Percentiles rank a stretch among this genome's conserved stretches.
Evolutionary conservation across 1,140 invertebrate genomes (phyloP).

Genomic region (Ips nitidus): DNA sequence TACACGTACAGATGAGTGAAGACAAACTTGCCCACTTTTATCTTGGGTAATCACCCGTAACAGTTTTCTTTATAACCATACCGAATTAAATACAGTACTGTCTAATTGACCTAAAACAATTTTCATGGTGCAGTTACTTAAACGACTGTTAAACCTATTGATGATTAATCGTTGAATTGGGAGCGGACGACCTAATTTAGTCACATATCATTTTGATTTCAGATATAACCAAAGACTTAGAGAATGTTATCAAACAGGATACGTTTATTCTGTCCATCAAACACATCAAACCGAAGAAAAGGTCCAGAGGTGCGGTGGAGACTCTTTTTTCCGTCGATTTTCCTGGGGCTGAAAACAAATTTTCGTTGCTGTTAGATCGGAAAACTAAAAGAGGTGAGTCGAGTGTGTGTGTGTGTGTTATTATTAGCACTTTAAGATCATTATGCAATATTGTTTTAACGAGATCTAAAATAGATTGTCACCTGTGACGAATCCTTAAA

Average conservation of each 20-base stretch:
- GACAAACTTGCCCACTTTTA: not conserved
- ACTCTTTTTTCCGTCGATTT: conserved; percentile 68
- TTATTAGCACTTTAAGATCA: not conserved
- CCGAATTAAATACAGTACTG: not conserved
- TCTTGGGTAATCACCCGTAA: not conserved
- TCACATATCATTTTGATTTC: conserved; percentile 7
- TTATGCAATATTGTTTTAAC: not conserved
- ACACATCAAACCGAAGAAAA: conserved; percentile 61
- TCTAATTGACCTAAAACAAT: not conserved
- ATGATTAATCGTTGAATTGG: not conserved
- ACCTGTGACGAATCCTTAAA: too few relatives aligned
- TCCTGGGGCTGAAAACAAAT: conserved; percentile 62
- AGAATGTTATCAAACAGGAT: conserved; percentile 60
- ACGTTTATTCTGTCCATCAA: conserved; percentile 63
- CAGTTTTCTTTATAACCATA: conserved; percentile 4
- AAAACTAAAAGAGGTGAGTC: conserved; percentile 62
- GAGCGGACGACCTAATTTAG: not conserved
- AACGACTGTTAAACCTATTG: not conserved
- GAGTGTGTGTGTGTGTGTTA: conserved; percentile 13
- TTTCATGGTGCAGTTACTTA: too few relatives aligned
- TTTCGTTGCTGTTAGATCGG: conserved; percentile 66
- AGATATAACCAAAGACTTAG: conserved; percentile 54
- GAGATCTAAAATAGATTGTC: too few relatives aligned
- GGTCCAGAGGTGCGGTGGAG: conserved; percentile 57
- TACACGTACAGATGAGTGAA: not conserved